phyloP scores from a whole-genome alignment of 1,140 invertebrate genomes.

The Holcopasites calliopsidis region DNA sequence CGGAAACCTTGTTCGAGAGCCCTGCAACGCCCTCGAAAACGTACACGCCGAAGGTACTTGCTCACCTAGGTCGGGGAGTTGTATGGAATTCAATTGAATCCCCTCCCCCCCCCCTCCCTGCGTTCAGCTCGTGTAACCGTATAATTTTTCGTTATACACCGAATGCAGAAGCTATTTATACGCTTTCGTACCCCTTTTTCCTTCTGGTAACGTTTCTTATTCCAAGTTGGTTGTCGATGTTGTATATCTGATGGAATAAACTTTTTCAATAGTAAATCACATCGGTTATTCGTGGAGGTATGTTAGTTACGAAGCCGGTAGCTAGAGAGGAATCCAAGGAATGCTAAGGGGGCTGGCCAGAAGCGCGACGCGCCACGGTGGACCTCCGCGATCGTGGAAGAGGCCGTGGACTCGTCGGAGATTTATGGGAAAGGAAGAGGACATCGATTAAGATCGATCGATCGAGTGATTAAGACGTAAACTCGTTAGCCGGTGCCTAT shows the following conservation, averaged over 20 bases:
- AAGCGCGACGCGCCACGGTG: neutral
- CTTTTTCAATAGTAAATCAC: no score
- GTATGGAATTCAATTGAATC: conserved; percentile 36
- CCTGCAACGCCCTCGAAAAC: conserved; percentile 36
- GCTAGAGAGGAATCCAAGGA: neutral
- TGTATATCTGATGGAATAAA: no score
- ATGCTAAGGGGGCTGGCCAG: neutral
- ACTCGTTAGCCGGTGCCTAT: conserved; percentile 27
- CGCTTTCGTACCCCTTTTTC: neutral
- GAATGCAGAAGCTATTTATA: neutral
- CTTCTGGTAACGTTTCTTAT: neutral
- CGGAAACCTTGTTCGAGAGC: conserved; percentile 42
- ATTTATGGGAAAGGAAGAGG: conserved; percentile 49
- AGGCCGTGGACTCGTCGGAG: conserved; percentile 19
- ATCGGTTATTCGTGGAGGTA: neutral
- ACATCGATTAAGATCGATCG: conserved; percentile 55
- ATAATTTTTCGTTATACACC: neutral
- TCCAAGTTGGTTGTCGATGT: neutral
- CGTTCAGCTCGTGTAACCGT: neutral
- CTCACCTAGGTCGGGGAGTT: conserved; percentile 19
- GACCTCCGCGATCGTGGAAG: conserved; percentile 13
- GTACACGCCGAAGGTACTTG: conserved; percentile 24
- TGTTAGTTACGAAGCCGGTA: no score
- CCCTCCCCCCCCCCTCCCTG: no score
- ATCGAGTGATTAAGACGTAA: conserved; percentile 57